Percentiles rank a stretch among this genome's conserved stretches.
phyloP scores from a whole-genome alignment of 2,888 invertebrate species.

The Lithophane ornitopus region DNA sequence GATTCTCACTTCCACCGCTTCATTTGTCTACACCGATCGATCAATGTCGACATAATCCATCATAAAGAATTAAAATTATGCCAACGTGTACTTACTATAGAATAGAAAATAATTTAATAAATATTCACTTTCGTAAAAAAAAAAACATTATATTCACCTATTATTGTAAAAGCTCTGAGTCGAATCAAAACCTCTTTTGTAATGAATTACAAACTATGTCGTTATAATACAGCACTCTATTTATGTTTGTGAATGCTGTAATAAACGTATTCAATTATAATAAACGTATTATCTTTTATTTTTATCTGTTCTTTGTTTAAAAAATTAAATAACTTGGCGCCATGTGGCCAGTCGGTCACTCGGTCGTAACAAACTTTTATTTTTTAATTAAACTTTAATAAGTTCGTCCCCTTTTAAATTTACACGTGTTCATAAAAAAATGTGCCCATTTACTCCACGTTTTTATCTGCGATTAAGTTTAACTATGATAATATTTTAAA shows the following conservation, averaged over 20 bases:
- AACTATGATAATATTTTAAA: slow-evolving; percentile 6
- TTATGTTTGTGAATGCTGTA: slow-evolving; percentile 23
- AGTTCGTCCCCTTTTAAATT: slow-evolving; percentile 9
- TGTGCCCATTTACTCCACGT: neutral
- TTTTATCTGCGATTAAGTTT: neutral
- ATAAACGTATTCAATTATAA: slow-evolving; percentile 20
- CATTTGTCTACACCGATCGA: slow-evolving; percentile 42
- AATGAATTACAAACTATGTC: slow-evolving; percentile 26
- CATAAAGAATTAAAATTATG: slow-evolving; percentile 42
- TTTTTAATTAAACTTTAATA: slow-evolving; percentile 39
- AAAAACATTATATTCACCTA: neutral
- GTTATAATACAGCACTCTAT: slow-evolving; percentile 19
- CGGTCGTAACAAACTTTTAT: slow-evolving; percentile 1
- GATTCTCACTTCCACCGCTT: slow-evolving; percentile 27
- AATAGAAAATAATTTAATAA: slow-evolving; percentile 7
- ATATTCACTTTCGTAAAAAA: neutral
- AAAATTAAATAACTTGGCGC: slow-evolving; percentile 32
- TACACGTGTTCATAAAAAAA: slow-evolving; percentile 9
- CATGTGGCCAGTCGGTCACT: slow-evolving; percentile 10
- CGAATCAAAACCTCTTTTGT: slow-evolving; percentile 41
- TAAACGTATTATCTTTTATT: neutral
- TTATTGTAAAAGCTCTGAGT: neutral
- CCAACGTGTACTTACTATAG: slow-evolving; percentile 1
- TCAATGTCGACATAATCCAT: slow-evolving; percentile 50
- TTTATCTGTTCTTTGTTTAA: slow-evolving; percentile 30